Conservation (phyloP, 2,888 invertebrate species). For the Spodoptera littoralis region DNA sequence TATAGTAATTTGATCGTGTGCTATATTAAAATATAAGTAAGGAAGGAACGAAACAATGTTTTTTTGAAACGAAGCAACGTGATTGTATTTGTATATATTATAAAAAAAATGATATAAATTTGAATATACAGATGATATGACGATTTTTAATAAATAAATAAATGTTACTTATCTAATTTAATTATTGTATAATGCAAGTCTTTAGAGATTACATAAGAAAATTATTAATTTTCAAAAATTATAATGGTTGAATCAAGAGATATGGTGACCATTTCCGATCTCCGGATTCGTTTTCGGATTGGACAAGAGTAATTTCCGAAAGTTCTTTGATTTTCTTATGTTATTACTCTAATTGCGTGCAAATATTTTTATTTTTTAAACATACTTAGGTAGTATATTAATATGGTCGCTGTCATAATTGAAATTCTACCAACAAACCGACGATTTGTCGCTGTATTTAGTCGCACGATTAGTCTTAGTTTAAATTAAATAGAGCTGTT, state of each 20-base stretch:
- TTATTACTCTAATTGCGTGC: conserved; percentile 21
- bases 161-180: conserved; percentile 64
- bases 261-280: too few relatives aligned
- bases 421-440: conserved; percentile 4
- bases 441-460: conserved; percentile 35
- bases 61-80: conserved; percentile 82
- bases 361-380: conserved; percentile 55
- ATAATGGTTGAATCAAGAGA: too few relatives aligned
- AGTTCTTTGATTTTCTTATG: conserved; percentile 19
- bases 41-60: conserved; percentile 83
- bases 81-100: conserved; percentile 78
- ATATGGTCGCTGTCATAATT: conserved; percentile 38
- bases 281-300: too few relatives aligned
- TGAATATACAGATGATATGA: conserved; percentile 56
- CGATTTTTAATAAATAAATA: conserved; percentile 53
- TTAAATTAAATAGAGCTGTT: conserved; percentile 27
- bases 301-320: not conserved
- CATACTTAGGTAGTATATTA: conserved; percentile 56
- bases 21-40: conserved; percentile 68
- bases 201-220: conserved; percentile 17
- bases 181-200: conserved; percentile 45
- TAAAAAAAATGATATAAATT: conserved; percentile 64
- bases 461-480: conserved; percentile 48
- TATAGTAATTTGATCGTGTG: conserved; percentile 49
- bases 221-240: not conserved